Percentiles rank a stretch among this genome's conserved stretches.
Evolutionary conservation across 2,113 vertebrate genomes (phyloP).

Genomic region (Morphnarchus princeps): DNA sequence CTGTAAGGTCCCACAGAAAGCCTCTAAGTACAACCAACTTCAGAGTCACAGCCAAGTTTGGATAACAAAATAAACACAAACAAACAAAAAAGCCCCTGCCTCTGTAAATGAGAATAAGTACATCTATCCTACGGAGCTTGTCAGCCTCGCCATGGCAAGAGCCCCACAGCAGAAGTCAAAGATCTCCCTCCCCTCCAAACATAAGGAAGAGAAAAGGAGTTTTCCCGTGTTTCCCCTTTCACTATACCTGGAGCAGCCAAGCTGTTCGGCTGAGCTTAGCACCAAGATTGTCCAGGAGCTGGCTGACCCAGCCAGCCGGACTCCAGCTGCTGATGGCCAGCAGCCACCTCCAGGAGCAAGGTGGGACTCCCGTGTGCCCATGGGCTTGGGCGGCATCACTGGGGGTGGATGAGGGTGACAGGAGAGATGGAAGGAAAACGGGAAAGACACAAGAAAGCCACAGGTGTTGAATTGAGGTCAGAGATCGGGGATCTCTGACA

Average conservation of each 20-base stretch:
- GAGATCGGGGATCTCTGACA: background rate
- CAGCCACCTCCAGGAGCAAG: background rate
- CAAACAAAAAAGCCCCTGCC: fast-evolving
- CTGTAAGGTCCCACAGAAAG: background rate
- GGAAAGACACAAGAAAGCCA: background rate
- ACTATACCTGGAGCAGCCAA: background rate
- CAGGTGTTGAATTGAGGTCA: background rate
- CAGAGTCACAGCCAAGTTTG: background rate
- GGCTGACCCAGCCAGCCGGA: background rate
- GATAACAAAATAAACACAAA: background rate
- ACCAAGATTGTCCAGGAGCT: fast-evolving
- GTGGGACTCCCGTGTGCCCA: fast-evolving
- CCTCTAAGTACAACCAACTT: background rate
- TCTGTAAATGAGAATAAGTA: background rate
- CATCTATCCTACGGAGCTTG: background rate
- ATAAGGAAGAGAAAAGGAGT: background rate
- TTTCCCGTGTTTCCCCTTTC: background rate
- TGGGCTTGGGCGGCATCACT: fast-evolving
- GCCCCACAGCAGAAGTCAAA: background rate
- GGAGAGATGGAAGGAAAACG: background rate
- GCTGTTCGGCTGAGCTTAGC: background rate
- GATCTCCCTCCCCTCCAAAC: background rate
- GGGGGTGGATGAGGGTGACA: fast-evolving
- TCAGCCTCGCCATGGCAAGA: background rate
- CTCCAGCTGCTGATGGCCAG: background rate